Evolutionary conservation across 2,113 vertebrate species (phyloP), one percentile per base, ranked within the genome.

Genomic region (Megalops atlanticus): DNA sequence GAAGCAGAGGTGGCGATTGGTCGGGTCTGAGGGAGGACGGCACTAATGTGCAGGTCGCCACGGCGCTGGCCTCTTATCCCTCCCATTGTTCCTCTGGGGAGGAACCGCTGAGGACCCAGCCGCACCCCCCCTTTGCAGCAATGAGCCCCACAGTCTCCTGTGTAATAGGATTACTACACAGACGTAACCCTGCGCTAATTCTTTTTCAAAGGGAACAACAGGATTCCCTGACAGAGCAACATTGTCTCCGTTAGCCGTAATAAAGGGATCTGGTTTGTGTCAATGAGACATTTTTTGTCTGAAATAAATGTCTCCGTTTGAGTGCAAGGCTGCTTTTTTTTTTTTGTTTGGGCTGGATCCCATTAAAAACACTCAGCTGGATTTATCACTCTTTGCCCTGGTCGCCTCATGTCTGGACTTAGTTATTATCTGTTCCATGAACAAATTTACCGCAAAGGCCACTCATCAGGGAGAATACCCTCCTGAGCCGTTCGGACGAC

Each of bases 231-330:
- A 90, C 87, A 94, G 89, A 91, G 87, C 90, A 94, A 91, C 92
- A 90, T 89, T 92, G 92, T 93, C 91, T 94, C 91, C 91, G 89
- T 91, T 86, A 89, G 81, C 90, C 87, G 91, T 91, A 94, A 95
- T 94, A 95, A 94, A 89, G 89, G 85, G 94, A 90, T 95, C 95
- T 97, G 95, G 86, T 95, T 96, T 94, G 89, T 96, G 92, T 96
- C 95, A 95, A 87, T 84, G 88, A 90, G 92, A 89, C 91, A 91
- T 93, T 94, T 95, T 93, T 93, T 89, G 84, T 93, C 88, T 91
- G 83, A 92, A 91, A 92, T 92, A 91, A 93, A 92, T 90, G 92
- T 91, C 93, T 92, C 88, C 84, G 82, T 90, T 90, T 93, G 89
- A 91, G 87, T 88, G 0, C 16, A 83, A 87, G 91, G 88, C 89